Percentiles rank a stretch among this genome's conserved stretches.
phyloP scores from a whole-genome alignment of 2,113 vertebrate genomes.

The Oryzias melastigma region DNA sequence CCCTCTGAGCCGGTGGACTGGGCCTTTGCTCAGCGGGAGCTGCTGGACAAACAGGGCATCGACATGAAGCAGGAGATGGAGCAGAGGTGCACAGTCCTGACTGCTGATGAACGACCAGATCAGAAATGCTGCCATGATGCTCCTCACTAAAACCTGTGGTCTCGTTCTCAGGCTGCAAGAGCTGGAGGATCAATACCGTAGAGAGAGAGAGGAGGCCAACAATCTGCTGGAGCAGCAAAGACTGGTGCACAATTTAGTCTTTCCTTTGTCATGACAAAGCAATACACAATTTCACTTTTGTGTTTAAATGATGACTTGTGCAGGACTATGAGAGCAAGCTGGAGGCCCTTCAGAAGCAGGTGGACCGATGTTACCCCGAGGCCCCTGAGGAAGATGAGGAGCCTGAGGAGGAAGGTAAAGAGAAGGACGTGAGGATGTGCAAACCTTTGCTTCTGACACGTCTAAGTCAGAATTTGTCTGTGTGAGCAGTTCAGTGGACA shows the following conservation, averaged over 20 bases:
- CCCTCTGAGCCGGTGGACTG: slow-evolving; percentile 92
- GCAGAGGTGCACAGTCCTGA: slow-evolving; percentile 80
- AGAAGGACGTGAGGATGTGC: neutral
- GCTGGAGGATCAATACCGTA: slow-evolving; percentile 93
- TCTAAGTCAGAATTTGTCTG: neutral
- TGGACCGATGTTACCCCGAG: slow-evolving; percentile 89
- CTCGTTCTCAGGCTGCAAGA: slow-evolving; percentile 87
- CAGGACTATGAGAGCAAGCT: slow-evolving; percentile 98
- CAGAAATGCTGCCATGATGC: neutral
- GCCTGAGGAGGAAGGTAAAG: slow-evolving; percentile 91
- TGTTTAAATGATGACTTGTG: neutral
- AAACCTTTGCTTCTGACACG: too few relatives aligned
- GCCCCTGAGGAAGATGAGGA: slow-evolving; percentile 90
- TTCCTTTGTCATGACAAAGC: neutral
- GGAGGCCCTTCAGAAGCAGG: slow-evolving; percentile 94
- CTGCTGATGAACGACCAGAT: neutral
- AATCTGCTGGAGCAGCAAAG: slow-evolving; percentile 96
- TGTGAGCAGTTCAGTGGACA: slow-evolving; percentile 87
- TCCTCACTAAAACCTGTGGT: slow-evolving; percentile 5
- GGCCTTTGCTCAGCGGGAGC: slow-evolving; percentile 94
- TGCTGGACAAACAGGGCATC: slow-evolving; percentile 96
- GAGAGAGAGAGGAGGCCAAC: slow-evolving; percentile 92
- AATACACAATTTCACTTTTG: too few relatives aligned
- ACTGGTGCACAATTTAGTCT: slow-evolving; percentile 76
- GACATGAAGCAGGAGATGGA: slow-evolving; percentile 99